These are phyloP conservation scores for Taenaris catops DNA, from an alignment of 2,888 invertebrate genomes.

Conservation along the genomic window DNA sequence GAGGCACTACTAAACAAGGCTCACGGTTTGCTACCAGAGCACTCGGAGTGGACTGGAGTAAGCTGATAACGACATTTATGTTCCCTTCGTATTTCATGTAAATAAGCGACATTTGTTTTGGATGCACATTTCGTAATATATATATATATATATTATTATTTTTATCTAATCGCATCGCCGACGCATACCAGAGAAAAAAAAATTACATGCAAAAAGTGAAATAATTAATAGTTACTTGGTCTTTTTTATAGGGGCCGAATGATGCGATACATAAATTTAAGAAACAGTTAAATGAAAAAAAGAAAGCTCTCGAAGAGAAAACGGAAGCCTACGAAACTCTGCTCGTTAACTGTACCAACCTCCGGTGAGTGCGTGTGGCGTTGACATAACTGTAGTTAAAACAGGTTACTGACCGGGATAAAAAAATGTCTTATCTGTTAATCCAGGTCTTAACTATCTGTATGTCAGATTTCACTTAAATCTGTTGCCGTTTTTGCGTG, in stretches of 20 bases:
- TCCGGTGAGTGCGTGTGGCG: conserved; percentile 79
- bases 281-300: conserved; percentile 93
- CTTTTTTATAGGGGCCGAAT: conserved; percentile 81
- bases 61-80: background rate
- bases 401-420: too few species aligned
- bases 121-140: too few species aligned
- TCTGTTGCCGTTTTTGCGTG: too few species aligned
- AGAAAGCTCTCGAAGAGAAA: conserved; percentile 86
- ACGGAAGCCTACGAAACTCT: conserved; percentile 87
- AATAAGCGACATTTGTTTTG: too few species aligned
- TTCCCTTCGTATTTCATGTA: too few species aligned
- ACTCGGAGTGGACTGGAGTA: conserved; percentile 92
- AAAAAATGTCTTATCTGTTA: too few species aligned
- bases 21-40: conserved; percentile 86
- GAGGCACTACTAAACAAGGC: conserved; percentile 94
- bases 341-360: conserved; percentile 88
- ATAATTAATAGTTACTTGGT: background rate
- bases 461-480: too few species aligned
- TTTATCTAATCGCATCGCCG: too few species aligned
- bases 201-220: too few species aligned
- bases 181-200: too few species aligned
- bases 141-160: background rate
- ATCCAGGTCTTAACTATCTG: too few species aligned
- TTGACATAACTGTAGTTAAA: too few species aligned
- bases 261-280: conserved; percentile 93